Base-by-base conservation (phyloP, 30 jellyfish, hydroid and myxozoan genomes). In the Aurelia sp. region DNA sequence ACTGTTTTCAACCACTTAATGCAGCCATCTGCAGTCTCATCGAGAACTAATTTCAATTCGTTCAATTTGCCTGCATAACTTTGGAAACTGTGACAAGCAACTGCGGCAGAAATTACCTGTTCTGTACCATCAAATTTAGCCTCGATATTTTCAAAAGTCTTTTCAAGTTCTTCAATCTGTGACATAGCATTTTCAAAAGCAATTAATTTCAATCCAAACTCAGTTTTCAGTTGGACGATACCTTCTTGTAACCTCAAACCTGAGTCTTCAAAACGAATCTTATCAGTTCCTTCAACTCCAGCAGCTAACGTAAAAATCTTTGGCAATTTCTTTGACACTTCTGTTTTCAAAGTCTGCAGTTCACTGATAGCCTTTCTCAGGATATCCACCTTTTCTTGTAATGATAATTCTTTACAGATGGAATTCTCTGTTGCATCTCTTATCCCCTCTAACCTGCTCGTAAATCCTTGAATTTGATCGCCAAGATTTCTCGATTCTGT, bases 281-380 rank as follows among this genome's bases (percentile, higher is more conserved):
- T 18, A 3, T n/a, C 74, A 33, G 10, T 35, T 5, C 9, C 61
- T 35, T 44, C 53, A 41, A 6, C 55, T 10, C 33, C 76, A 3
- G 18, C 50, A n/a, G 37, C 58, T 13, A 81, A 37, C 15, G 50
- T 13, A 17, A 81, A 81, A 53, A 66, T 51, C 18, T 76, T 72
- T 35, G 86, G 87, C 81, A 84, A 41, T 19, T 66, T 70, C 50
- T 68, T 27, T 18, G 90, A 48, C 23, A 67, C 75, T 23, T 66
- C 90, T 22, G 23, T 15, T 40, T 81, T 81, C 71, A 81, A 67
- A 27, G 17, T 47, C 21, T 50, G 66, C 20, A 68, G 19, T 16
- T 41, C 78, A 23, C 58, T 40, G 50, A 67, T 15, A 0, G 73
- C 19, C 1, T 52, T 19, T 23, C 1, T 61, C 13, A 68, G 67